These are phyloP conservation scores for Rhagium mordax DNA, from an alignment of 2,888 invertebrate species.

Conservation along the genomic window DNA sequence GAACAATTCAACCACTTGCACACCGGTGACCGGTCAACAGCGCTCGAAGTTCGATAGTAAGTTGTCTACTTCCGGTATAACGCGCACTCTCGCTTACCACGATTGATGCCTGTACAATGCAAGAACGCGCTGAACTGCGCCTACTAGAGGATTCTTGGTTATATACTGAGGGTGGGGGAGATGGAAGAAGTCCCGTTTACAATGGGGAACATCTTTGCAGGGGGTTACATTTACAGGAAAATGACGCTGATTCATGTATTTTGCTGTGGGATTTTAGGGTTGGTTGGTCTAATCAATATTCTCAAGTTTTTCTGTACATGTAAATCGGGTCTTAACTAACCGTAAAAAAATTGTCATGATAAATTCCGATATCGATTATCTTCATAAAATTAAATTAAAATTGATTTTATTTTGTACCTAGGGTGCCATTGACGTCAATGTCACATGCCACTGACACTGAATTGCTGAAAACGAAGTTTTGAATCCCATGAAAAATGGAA, in stretches of 20 bases:
- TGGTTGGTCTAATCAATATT: background rate
- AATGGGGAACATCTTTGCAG: constrained; percentile 24
- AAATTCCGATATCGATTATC: too few relatives aligned
- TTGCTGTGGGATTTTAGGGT: constrained; percentile 2
- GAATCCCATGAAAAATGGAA: too few relatives aligned
- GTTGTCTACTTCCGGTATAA: constrained; percentile 46
- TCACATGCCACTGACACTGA: too few relatives aligned
- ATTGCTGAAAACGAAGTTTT: too few relatives aligned
- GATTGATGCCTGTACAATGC: constrained; percentile 32
- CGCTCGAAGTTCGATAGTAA: constrained; percentile 45
- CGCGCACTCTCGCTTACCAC: constrained; percentile 47
- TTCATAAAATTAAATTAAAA: too few relatives aligned
- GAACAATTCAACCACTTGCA: constrained; percentile 39
- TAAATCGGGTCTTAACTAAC: too few relatives aligned
- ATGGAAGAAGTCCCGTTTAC: constrained; percentile 33
- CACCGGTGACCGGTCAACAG: constrained; percentile 39
- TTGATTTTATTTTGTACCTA: too few relatives aligned
- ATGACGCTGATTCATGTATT: constrained; percentile 14
- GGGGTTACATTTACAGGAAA: constrained; percentile 10
- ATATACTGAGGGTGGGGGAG: constrained; percentile 34
- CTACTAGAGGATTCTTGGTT: constrained; percentile 34
- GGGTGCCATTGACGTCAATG: too few relatives aligned
- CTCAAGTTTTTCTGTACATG: background rate
- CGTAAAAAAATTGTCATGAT: too few relatives aligned
- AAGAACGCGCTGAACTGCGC: constrained; percentile 37